Evolutionary conservation across 2,113 vertebrate species (phyloP).

Genomic region (Catharus minimus): DNA sequence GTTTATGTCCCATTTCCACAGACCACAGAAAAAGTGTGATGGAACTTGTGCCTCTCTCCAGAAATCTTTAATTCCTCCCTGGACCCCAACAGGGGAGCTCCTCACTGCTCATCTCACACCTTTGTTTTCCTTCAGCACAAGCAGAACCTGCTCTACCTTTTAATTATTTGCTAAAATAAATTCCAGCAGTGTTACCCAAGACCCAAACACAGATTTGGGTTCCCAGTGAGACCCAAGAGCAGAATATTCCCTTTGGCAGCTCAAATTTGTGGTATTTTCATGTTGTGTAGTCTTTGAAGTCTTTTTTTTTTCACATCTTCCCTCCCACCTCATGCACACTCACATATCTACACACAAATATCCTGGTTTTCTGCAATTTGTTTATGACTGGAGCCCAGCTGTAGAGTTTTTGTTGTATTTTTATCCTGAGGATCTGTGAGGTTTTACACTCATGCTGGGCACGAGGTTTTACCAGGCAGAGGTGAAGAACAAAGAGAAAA

Average conservation of each 20-base stretch:
- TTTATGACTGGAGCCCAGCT: neutral
- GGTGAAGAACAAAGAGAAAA: neutral
- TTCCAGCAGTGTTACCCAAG: neutral
- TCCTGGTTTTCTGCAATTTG: neutral
- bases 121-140: neutral
- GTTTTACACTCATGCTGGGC: neutral
- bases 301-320: neutral
- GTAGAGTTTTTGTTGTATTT: neutral
- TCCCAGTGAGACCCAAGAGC: neutral
- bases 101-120: neutral
- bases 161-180: neutral
- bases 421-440: neutral
- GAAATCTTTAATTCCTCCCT: neutral
- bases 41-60: neutral
- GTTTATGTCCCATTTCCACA: neutral
- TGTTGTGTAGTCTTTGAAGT: neutral
- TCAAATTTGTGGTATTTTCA: neutral
- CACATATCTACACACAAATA: accelerated
- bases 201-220: neutral
- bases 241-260: neutral
- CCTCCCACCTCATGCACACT: accelerated
- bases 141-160: neutral
- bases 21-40: neutral
- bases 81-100: neutral
- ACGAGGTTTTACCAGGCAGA: neutral